Evolutionary conservation across 2,113 vertebrate species (phyloP), one percentile per base, ranked within the genome.

Genomic region (Semicossyphus pulcher): DNA sequence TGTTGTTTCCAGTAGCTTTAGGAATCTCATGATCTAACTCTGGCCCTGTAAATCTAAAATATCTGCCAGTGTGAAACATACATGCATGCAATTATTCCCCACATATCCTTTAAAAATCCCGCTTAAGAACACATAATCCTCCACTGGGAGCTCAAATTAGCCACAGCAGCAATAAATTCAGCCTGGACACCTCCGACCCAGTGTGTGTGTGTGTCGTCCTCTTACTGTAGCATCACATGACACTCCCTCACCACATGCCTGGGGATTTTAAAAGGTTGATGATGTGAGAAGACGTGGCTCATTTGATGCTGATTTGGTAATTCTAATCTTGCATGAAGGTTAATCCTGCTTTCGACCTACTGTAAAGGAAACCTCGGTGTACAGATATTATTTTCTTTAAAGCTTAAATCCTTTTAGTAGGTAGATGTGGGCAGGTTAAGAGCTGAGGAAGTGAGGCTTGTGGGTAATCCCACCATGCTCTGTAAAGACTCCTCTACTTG

Each of bases 291-390:
- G 45, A 28, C 12, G 3, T 47, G 36, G n/a, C 26, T 44, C 56
- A 59, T 74, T 70, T 81, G 5, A 70, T 67, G 20, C 31, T 60
- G 39, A 65, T 54, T 68, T 59, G 54, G 26, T 67, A 80, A 62
- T 61, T 61, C 15, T 41, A 64, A 76, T 72, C 32, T 23, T 60
- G 28, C 56, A 44, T 11, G 45, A 29, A 42, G 53, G 9, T 57
- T 23, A 57, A 59, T 54, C 32, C 15, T 75, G 25, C 42, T 42
- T 10, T 69, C 36, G 61, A 45, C 54, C 48, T 49, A 18, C 39
- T 59, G 23, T 23, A 29, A 47, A 0, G 0, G 15, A 57, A 39
- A 57, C 15, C 31, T 6, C 5, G 3, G 1, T 9, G 9, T 23
- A 28, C 4, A 3, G 29, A 36, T 29, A 21, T 7, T 53, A 49